A percentile compares a stretch with the other conserved stretches of the same genome.
These are phyloP conservation scores for Tetragonula clypearis DNA, from an alignment of 1,140 invertebrate genomes.

Conservation along the genomic window DNA sequence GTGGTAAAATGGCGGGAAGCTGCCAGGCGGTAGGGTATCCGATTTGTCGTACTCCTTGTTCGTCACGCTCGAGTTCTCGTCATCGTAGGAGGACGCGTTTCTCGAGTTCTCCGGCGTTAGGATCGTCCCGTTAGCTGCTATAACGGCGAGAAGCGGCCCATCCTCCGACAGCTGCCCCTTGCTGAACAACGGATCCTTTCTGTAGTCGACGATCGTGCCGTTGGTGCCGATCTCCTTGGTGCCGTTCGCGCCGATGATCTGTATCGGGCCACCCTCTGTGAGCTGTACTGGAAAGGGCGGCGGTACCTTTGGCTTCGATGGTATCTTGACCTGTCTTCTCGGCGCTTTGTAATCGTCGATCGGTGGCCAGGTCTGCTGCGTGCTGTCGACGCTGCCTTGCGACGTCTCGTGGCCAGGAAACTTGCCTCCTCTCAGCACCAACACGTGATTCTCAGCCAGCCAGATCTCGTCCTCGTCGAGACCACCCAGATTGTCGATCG, in stretches of 20 bases:
- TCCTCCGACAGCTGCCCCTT: slow-evolving; percentile 75
- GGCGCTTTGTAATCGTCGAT: slow-evolving; percentile 93
- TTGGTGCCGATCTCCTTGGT: slow-evolving; percentile 81
- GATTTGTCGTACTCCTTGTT: slow-evolving; percentile 25
- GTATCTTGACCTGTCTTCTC: slow-evolving; percentile 89
- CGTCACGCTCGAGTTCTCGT: slow-evolving; percentile 1
- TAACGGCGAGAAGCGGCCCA: slow-evolving; percentile 70
- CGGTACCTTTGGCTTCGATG: slow-evolving; percentile 88
- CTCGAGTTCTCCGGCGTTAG: slow-evolving; percentile 74
- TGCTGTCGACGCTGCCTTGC: slow-evolving; percentile 71
- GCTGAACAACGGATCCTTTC: slow-evolving; percentile 69
- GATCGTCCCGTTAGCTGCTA: slow-evolving; percentile 81
- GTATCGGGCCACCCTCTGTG: slow-evolving; percentile 88
- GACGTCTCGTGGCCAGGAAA: slow-evolving; percentile 82
- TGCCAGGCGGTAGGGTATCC: slow-evolving; percentile 49
- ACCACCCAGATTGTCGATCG: slow-evolving; percentile 89
- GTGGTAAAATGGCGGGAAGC: slow-evolving; percentile 83
- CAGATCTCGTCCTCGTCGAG: slow-evolving; percentile 93
- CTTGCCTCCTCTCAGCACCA: slow-evolving; percentile 90
- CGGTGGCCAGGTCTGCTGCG: slow-evolving; percentile 85
- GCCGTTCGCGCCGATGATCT: slow-evolving; percentile 87
- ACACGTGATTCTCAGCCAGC: slow-evolving; percentile 92
- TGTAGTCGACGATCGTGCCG: slow-evolving; percentile 66
- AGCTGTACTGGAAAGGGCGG: slow-evolving; percentile 95
- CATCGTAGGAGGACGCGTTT: slow-evolving; percentile 37